A percentile compares a stretch with the other conserved stretches of the same genome.
Conservation (phyloP, 2,888 invertebrate species). For the Antheraea yamamai region DNA sequence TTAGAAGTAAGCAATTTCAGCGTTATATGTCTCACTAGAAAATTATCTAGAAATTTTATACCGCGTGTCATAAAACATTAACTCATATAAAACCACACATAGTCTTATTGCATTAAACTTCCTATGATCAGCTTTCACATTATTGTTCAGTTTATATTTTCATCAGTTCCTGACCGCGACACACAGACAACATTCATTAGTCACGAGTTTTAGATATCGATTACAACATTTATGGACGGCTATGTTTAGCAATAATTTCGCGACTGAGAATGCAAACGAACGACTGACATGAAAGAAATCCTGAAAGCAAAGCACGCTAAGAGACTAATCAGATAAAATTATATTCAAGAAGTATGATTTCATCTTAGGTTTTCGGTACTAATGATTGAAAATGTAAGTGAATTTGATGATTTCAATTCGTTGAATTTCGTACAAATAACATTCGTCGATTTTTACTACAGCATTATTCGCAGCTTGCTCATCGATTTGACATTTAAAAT, state of each 20-base stretch:
- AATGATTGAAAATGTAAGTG: too few relatives aligned
- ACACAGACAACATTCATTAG: not conserved
- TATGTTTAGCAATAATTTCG: not conserved
- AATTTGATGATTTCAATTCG: too few relatives aligned
- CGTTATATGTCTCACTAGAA: not conserved
- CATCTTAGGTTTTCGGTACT: not conserved
- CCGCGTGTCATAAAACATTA: slow-evolving; percentile 3
- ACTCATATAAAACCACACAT: slow-evolving; percentile 1
- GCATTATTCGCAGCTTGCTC: not conserved
- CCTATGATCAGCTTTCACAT: slow-evolving; percentile 9
- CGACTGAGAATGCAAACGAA: not conserved
- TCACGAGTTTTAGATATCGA: slow-evolving; percentile 6
- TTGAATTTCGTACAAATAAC: not conserved
- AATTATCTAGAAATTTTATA: not conserved
- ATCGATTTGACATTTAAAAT: not conserved
- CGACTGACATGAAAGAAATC: not conserved
- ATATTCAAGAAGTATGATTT: not conserved
- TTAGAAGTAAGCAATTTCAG: not conserved
- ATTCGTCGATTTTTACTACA: not conserved
- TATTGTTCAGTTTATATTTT: slow-evolving; percentile 13
- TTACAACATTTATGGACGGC: not conserved
- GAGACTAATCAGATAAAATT: not conserved
- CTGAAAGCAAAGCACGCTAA: not conserved
- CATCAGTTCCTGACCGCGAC: slow-evolving; percentile 4
- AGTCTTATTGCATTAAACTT: not conserved